Base-by-base conservation (phyloP, 2,888 invertebrate genomes). In the Ornithoptera alexandrae region DNA sequence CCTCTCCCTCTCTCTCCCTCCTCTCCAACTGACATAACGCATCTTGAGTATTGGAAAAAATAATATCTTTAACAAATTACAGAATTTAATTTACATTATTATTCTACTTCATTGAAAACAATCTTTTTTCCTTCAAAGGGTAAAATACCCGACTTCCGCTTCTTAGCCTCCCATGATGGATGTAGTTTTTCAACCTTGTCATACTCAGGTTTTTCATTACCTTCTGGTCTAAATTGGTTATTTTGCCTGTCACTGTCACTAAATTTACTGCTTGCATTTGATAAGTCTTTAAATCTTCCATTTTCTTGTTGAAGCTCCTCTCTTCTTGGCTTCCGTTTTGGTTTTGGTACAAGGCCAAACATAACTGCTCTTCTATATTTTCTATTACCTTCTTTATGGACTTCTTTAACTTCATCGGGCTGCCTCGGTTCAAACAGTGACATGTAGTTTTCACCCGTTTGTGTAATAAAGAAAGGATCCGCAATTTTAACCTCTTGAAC, bases 141-240 rank as follows among this genome's bases (percentile, higher is more conserved):
- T 81, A 89, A 79, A 71, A 93, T 84, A 67, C 86, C 84, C 1
- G 92, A 91, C 68, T 87, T 85, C 62, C 86, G 86, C 72, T 89
- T 93, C 78, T 93, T 93, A 1, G 93, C 93, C 79, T 92, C 93
- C 93, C 93, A 93, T 24, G 93, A 93, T 3, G 93, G 93, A 83
- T 93, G 93, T 66, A 93, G 78, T 81, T 92, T 93, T 72, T 92
- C 93, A 67, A 82, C 72, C 64, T 81, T 79, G 62, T 72, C 74
- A 10, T 65, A 71, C 62, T 72, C 73, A 39, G 70, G 68, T 70
- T 59, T 68, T 42, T 65, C 72, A 62, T 67, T 74, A 72, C 73
- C 74, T 63, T 65, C 76, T 65, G 56, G 1, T 20, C 20, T 56
- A 20, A 56, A 20, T 8, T 20, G 6, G 3, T 56, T 56, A 7